Base-by-base conservation (phyloP, 2,888 invertebrate species). In the Hyppa rectilinea region DNA sequence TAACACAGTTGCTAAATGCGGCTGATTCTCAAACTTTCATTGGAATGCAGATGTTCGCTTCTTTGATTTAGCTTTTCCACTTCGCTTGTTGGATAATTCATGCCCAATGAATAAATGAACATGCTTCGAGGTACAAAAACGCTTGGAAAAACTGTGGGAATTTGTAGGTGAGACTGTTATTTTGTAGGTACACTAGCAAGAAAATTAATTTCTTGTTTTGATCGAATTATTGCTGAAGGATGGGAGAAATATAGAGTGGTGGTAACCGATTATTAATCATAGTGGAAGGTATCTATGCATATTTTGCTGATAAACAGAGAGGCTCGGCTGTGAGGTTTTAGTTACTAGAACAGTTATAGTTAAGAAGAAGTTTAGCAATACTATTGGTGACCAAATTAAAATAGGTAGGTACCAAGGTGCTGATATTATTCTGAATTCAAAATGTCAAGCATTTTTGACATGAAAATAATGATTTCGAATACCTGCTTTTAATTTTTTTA, bases 1-100 rank as follows among this genome's bases (percentile, higher is more conserved):
- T 77, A 78, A 52, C 47, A 43, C 64, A 53, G 10, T 59, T 68
- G 59, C 45, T 74, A 71, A 69, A 74, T 43, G 70, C 56, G 62
- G 60, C 34, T 66, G 85, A 63, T 81, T 84, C 78, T 82, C 83
- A 82, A 83, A 83, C 73, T 82, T 84, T 76, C 78, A 78, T 83
- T 82, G 73, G 66, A 84, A 83, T 83, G 83, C 83, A 82, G 78
- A 80, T 82, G 83, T 80, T 84, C 67, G 64, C 78, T 82, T 73
- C 78, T 83, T 83, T 83, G 85, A 84, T 82, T 84, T 78, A 80
- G 61, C 52, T 78, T 78, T 74, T 80, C 77, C 73, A 84, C 78
- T 78, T 71, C 73, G 70, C 64, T 70, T 72, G 68, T 84, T 80
- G 85, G 75, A 74, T 83, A 80, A 83, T 84, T 84, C 85, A 83